Percentiles rank a stretch among this genome's conserved stretches.
phyloP scores from a whole-genome alignment of 1,140 invertebrate genomes.

The Trachymyrmex septentrionalis region DNA sequence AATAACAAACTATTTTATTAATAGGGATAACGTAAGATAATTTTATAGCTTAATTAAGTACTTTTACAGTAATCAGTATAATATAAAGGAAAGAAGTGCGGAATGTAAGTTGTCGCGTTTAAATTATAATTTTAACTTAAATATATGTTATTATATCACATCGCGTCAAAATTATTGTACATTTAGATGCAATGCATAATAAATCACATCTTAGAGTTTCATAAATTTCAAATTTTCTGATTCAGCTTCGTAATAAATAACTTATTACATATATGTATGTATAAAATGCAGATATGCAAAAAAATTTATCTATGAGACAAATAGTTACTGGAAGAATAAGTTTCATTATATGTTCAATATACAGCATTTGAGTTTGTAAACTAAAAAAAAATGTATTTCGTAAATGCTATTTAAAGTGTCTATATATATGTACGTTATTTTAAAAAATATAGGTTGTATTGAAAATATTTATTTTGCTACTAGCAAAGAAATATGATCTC shows the following conservation, averaged over 20 bases:
- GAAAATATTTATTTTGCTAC: slow-evolving; percentile 14
- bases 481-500: background rate
- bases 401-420: slow-evolving; percentile 18
- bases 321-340: slow-evolving; percentile 25
- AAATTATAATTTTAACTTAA: slow-evolving; percentile 5
- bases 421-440: background rate
- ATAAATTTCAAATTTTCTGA: slow-evolving; percentile 6
- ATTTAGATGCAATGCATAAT: background rate
- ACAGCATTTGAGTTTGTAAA: background rate
- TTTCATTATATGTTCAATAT: background rate
- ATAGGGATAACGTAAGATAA: slow-evolving; percentile 2
- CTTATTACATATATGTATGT: slow-evolving; percentile 14
- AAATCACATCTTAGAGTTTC: background rate
- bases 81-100: slow-evolving; percentile 4
- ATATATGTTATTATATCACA: background rate
- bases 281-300: background rate
- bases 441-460: slow-evolving; percentile 13
- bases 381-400: slow-evolving; percentile 1
- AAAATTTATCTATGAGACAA: slow-evolving; percentile 1
- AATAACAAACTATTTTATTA: background rate
- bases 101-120: background rate
- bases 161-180: slow-evolving; percentile 7
- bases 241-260: slow-evolving; percentile 21
- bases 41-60: slow-evolving; percentile 20
- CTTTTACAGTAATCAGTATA: background rate